These are phyloP conservation scores for Xanthorhoe designata DNA, from an alignment of 2,888 invertebrate genomes.

Conservation along the genomic window DNA sequence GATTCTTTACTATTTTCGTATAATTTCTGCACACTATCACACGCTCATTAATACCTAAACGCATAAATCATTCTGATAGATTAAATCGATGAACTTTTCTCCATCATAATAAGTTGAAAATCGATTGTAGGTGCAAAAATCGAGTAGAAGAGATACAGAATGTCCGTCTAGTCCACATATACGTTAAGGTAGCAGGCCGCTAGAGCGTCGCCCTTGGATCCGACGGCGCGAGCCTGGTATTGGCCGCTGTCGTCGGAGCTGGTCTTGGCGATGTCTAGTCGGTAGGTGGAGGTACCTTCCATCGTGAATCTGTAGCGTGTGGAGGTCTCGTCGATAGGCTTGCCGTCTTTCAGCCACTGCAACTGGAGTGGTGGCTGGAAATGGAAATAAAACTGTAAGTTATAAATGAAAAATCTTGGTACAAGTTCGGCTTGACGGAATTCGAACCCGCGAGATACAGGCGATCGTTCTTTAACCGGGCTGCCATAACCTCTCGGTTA, in stretches of 20 bases:
- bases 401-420: no score
- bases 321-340: slow-evolving; percentile 92
- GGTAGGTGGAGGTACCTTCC: slow-evolving; percentile 92
- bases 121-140: not conserved
- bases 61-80: not conserved
- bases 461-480: no score
- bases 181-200: slow-evolving; percentile 96
- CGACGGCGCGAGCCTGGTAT: slow-evolving; percentile 94
- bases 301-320: slow-evolving; percentile 93
- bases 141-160: not conserved
- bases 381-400: slow-evolving; percentile 15
- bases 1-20: not conserved
- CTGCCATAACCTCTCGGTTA: no score
- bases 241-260: slow-evolving; percentile 93
- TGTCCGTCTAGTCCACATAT: slow-evolving; percentile 62
- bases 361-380: slow-evolving; percentile 87
- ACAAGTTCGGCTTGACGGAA: no score
- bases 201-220: slow-evolving; percentile 93
- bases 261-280: slow-evolving; percentile 91
- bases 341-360: slow-evolving; percentile 97
- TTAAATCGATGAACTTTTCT: not conserved
- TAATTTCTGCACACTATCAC: not conserved
- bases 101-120: not conserved
- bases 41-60: not conserved
- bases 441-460: no score